Conservation (phyloP, 2,797 vertebrate species). For the Helarctos malayanus region DNA sequence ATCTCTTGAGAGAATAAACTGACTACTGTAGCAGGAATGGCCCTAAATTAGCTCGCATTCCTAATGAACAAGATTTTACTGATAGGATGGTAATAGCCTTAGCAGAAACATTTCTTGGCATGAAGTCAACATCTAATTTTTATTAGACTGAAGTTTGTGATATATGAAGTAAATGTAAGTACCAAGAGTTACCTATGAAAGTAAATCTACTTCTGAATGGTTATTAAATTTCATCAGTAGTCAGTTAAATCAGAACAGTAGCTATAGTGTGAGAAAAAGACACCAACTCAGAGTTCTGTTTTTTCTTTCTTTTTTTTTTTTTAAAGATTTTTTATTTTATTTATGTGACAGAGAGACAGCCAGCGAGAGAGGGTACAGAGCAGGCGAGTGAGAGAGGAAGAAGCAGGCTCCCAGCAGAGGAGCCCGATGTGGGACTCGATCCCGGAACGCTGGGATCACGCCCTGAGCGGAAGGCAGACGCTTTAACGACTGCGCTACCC, state of each 20-base stretch:
- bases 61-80: neutral
- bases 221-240: neutral
- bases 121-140: constrained; percentile 23
- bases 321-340: no score
- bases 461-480: no score
- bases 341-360: no score
- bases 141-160: neutral
- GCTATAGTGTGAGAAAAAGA: neutral
- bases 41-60: neutral
- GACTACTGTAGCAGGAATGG: neutral
- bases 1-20: neutral
- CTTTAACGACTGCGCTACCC: no score
- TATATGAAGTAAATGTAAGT: neutral
- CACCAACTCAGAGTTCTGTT: neutral
- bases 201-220: neutral
- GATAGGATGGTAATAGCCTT: neutral
- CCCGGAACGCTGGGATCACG: no score
- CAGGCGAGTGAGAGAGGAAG: no score
- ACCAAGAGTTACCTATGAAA: neutral
- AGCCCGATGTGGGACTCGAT: no score
- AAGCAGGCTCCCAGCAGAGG: no score
- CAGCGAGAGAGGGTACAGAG: no score
- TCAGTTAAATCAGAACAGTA: neutral
- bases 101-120: neutral
- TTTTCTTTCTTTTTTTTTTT: no score